Conservation (phyloP, 2,113 vertebrate species). For the Drymodes brunneopygia region DNA sequence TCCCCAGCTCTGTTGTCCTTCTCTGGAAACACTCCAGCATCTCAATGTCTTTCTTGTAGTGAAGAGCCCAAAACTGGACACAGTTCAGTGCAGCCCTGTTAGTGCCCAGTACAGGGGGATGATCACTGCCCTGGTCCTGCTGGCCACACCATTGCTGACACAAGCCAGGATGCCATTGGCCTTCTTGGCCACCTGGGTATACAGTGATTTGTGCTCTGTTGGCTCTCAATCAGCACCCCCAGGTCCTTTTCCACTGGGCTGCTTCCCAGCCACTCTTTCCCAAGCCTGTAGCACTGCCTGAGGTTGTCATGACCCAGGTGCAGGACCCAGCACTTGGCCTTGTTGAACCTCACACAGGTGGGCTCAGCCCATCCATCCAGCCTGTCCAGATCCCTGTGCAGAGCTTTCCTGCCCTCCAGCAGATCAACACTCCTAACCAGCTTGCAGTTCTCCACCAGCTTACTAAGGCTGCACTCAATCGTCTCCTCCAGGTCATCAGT, state of each 20-base stretch:
- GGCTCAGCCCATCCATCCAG: not conserved
- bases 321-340: not conserved
- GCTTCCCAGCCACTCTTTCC: not conserved
- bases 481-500: not conserved
- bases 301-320: not conserved
- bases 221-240: not conserved
- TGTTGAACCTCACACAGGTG: not conserved
- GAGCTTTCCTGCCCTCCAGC: not conserved
- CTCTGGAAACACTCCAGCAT: not conserved
- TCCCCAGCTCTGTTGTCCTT: rapidly evolving
- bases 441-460: not conserved
- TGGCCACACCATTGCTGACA: not conserved
- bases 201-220: not conserved
- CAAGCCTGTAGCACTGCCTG: not conserved
- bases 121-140: not conserved
- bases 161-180: not conserved
- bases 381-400: not conserved
- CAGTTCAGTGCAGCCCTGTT: not conserved
- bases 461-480: not conserved
- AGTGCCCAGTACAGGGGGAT: not conserved
- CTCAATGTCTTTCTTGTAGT: not conserved
- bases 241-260: not conserved
- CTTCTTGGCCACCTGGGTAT: not conserved
- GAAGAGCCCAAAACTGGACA: not conserved
- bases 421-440: not conserved